phyloP scores from a whole-genome alignment of 2,113 vertebrate species.

The Colaptes auratus region DNA sequence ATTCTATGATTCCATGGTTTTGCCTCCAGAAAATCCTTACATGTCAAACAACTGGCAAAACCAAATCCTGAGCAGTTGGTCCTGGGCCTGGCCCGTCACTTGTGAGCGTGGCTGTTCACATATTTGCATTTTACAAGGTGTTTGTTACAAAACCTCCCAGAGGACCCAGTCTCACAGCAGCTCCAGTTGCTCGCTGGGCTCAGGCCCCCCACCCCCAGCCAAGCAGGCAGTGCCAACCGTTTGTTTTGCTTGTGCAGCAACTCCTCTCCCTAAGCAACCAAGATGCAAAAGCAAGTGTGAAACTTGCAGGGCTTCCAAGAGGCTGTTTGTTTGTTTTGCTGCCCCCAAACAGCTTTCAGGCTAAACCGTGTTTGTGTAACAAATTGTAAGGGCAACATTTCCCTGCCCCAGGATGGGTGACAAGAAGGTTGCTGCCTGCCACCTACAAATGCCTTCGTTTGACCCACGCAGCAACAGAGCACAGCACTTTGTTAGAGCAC shows the following conservation, averaged over 20 bases:
- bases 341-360: background rate
- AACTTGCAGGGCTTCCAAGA: conserved; percentile 8
- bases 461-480: fast-evolving
- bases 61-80: background rate
- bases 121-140: conserved; percentile 47
- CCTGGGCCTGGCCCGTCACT: background rate
- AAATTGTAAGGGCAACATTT: background rate
- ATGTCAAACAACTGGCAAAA: background rate
- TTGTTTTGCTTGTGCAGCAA: background rate
- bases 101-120: background rate
- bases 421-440: background rate
- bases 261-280: background rate
- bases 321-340: background rate
- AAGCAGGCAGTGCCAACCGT: background rate
- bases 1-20: background rate
- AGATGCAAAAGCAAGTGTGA: background rate
- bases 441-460: background rate
- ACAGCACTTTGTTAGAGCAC: background rate
- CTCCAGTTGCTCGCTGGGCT: background rate
- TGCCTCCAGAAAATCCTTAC: background rate
- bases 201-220: background rate
- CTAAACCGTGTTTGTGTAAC: background rate
- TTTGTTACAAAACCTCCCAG: background rate
- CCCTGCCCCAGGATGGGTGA: background rate
- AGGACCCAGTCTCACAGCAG: background rate